These are phyloP conservation scores for Thalassoma bifasciatum DNA, from an alignment of 2,113 vertebrate genomes.

Conservation along the genomic window DNA sequence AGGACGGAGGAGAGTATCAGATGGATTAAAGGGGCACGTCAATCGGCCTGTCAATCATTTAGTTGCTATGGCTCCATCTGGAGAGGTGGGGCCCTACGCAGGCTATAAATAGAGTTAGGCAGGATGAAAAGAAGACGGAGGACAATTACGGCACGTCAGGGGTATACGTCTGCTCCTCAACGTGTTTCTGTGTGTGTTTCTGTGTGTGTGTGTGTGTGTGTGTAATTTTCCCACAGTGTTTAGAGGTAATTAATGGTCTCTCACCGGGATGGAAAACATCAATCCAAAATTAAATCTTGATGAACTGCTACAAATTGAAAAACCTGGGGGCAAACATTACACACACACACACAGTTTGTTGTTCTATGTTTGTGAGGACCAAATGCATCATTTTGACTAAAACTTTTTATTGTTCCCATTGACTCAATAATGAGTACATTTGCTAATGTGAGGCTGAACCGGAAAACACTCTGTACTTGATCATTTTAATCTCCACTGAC, in stretches of 20 bases:
- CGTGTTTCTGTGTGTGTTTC: slow-evolving; percentile 6
- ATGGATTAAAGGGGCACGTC: slow-evolving; percentile 33
- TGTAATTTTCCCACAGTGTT: slow-evolving; percentile 10
- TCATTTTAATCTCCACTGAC: too few relatives aligned
- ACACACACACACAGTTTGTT: background rate
- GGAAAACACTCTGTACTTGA: background rate
- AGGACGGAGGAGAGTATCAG: slow-evolving; percentile 36
- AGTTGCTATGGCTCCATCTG: slow-evolving; percentile 52
- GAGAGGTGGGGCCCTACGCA: slow-evolving; percentile 41
- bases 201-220: slow-evolving; percentile 10
- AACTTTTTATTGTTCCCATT: background rate
- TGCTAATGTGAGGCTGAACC: background rate
- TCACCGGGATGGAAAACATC: slow-evolving; percentile 49
- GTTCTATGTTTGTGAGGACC: slow-evolving; percentile 15
- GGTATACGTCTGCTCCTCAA: slow-evolving; percentile 12
- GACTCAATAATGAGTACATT: background rate
- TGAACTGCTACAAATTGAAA: slow-evolving; percentile 46
- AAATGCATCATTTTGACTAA: background rate
- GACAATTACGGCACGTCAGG: slow-evolving; percentile 61
- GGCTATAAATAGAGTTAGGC: slow-evolving; percentile 75
- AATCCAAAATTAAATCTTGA: slow-evolving; percentile 62
- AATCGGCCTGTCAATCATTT: slow-evolving; percentile 71
- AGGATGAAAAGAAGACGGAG: slow-evolving; percentile 57
- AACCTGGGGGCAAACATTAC: slow-evolving; percentile 37
- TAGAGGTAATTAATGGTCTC: slow-evolving; percentile 51